Conservation (phyloP, 2,888 invertebrate genomes). For the Poecilobothrus nobilitatus region DNA sequence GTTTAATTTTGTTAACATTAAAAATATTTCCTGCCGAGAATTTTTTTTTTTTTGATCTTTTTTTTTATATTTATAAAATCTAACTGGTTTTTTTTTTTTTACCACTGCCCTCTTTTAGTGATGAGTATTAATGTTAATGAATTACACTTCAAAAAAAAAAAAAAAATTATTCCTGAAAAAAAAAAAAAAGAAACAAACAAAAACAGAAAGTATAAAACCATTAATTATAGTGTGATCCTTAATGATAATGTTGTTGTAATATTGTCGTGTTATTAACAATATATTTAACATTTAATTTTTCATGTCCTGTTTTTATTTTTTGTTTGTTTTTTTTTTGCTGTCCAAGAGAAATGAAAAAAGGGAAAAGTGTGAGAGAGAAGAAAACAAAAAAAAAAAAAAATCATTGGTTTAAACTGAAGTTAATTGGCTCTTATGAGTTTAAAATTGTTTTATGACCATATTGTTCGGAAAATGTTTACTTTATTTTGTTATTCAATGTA, state of each 20-base stretch:
- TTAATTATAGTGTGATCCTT: background rate
- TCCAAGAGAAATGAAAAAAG: too few relatives aligned
- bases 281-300: background rate
- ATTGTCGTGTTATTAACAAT: background rate
- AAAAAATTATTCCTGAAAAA: background rate
- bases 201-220: background rate
- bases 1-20: background rate
- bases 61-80: background rate
- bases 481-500: background rate
- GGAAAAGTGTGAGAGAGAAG: too few relatives aligned
- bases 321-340: background rate
- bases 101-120: background rate
- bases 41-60: background rate
- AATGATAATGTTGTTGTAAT: background rate
- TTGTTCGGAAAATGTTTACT: background rate
- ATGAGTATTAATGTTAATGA: constrained; percentile 3
- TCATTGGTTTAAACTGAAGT: background rate
- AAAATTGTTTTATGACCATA: background rate
- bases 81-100: background rate
- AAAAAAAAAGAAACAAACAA: background rate
- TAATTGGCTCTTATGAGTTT: background rate
- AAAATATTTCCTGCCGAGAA: background rate
- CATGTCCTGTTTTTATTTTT: background rate
- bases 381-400: too few relatives aligned
- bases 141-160: background rate